Percentiles rank a stretch among this genome's conserved stretches.
Conservation (phyloP, 1,140 invertebrate genomes). For the Pinna nobilis region DNA sequence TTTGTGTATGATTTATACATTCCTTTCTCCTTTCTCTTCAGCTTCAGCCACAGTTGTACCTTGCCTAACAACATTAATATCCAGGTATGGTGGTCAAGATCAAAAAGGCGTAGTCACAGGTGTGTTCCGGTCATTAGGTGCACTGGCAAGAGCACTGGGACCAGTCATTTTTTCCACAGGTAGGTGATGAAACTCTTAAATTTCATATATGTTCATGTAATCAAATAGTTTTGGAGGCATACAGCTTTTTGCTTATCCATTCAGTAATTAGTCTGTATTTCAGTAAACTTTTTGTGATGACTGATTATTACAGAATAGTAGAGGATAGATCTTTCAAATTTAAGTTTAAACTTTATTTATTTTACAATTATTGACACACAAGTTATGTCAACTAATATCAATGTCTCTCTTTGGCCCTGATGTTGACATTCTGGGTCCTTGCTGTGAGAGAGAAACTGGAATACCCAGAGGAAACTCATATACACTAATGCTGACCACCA, state of each 20-base stretch:
- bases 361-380: too few relatives aligned
- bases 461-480: too few relatives aligned
- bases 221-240: not conserved
- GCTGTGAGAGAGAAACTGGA: too few relatives aligned
- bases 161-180: constrained; percentile 87
- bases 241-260: not conserved
- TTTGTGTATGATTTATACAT: not conserved
- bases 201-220: not conserved
- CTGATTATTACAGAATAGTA: too few relatives aligned
- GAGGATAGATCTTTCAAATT: too few relatives aligned
- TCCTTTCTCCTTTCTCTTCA: constrained; percentile 68
- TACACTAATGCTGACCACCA: too few relatives aligned
- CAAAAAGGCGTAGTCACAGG: constrained; percentile 96
- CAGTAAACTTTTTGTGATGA: not conserved
- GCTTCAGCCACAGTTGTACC: constrained; percentile 96
- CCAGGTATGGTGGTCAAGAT: constrained; percentile 85
- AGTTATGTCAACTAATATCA: too few relatives aligned
- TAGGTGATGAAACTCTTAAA: too few relatives aligned
- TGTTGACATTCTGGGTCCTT: too few relatives aligned
- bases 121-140: constrained; percentile 94
- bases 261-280: not conserved
- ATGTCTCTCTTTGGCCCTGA: too few relatives aligned
- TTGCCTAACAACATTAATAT: constrained; percentile 92
- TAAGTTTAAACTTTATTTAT: too few relatives aligned
- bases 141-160: constrained; percentile 92